A percentile compares a stretch with the other conserved stretches of the same genome.
Evolutionary conservation across 1,140 invertebrate genomes (phyloP).

Genomic region (Hylyphantes graminicola): DNA sequence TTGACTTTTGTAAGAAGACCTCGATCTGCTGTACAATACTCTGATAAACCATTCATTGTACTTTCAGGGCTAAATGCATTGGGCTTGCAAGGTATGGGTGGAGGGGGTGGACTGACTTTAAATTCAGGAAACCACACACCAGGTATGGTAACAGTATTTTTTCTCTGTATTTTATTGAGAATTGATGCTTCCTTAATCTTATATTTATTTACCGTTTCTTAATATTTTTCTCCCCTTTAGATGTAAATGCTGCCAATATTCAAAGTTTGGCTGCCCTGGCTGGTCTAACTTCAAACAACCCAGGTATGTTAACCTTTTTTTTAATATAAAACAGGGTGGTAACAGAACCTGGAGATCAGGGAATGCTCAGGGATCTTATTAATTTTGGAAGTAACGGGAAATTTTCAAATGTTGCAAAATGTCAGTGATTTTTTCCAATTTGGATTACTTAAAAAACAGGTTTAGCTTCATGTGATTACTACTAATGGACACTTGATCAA

Average conservation of each 20-base stretch:
- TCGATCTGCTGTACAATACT: too few relatives aligned
- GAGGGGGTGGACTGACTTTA: constrained; percentile 37
- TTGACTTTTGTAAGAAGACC: too few relatives aligned
- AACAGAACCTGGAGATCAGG: too few relatives aligned
- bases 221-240: too few relatives aligned
- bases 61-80: constrained; percentile 50
- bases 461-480: too few relatives aligned
- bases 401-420: too few relatives aligned
- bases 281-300: constrained; percentile 70
- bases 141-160: constrained; percentile 45
- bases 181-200: background rate
- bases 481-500: too few relatives aligned
- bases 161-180: background rate
- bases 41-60: too few relatives aligned
- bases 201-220: background rate
- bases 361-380: too few relatives aligned
- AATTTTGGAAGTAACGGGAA: too few relatives aligned
- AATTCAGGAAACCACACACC: constrained; percentile 58
- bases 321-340: background rate
- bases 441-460: too few relatives aligned
- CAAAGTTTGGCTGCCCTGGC: constrained; percentile 76
- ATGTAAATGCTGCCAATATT: constrained; percentile 70
- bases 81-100: constrained; percentile 55
- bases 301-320: constrained; percentile 65
- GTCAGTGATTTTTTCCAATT: too few relatives aligned